Evolutionary conservation across 2,888 invertebrate genomes (phyloP).

Genomic region (Drosophila basisetae): DNA sequence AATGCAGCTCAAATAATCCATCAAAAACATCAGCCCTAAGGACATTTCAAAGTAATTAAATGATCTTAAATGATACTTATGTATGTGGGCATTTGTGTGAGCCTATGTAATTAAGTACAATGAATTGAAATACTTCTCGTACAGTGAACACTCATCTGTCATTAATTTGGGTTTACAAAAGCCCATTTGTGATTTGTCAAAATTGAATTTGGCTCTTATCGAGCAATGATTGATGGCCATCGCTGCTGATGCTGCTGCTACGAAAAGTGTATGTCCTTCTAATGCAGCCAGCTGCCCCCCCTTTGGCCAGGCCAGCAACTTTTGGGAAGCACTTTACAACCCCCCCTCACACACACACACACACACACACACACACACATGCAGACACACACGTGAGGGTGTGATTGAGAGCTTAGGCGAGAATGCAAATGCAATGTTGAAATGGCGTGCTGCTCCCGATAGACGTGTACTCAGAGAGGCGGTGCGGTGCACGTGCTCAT

Average conservation of each 20-base stretch:
- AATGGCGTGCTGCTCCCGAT: constrained; percentile 21
- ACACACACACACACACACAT: constrained; percentile 8
- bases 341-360: constrained; percentile 7
- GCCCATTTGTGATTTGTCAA: constrained; percentile 81
- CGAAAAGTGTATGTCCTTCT: constrained; percentile 26
- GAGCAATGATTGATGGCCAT: constrained; percentile 69
- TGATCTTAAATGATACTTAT: constrained; percentile 29
- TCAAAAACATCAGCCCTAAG: constrained; percentile 43
- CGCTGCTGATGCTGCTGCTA: constrained; percentile 18
- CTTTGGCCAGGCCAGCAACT: constrained; percentile 2
- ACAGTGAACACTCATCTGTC: constrained; percentile 36
- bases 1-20: constrained; percentile 49
- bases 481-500: constrained; percentile 38
- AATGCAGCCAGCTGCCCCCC: neutral
- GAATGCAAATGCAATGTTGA: constrained; percentile 54
- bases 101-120: constrained; percentile 57
- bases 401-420: constrained; percentile 46
- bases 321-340: constrained; percentile 30
- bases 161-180: constrained; percentile 76
- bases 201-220: constrained; percentile 77
- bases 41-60: constrained; percentile 68
- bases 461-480: constrained; percentile 28
- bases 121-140: neutral
- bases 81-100: constrained; percentile 14
- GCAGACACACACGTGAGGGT: neutral